A percentile compares a stretch with the other conserved stretches of the same genome.
These are phyloP conservation scores for Lethrus apterus DNA, from an alignment of 1,140 invertebrate genomes.

Conservation along the genomic window DNA sequence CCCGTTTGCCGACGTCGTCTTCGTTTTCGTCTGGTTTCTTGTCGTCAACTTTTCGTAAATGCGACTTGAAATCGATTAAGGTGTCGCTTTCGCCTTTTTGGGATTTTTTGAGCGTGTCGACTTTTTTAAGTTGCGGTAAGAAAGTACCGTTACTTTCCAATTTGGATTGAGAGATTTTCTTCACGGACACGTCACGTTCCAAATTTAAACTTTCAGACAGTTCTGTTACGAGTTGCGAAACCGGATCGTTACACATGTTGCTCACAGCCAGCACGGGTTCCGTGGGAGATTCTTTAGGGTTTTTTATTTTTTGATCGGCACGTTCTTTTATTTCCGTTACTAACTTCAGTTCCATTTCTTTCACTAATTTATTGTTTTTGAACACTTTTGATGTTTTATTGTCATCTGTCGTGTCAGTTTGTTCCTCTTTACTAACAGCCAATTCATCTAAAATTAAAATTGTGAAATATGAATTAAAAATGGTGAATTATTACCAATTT, in stretches of 20 bases:
- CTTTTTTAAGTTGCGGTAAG: slow-evolving; percentile 35
- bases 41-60: slow-evolving; percentile 71
- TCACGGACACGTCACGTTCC: slow-evolving; percentile 28
- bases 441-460: slow-evolving; percentile 6
- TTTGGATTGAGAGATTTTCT: slow-evolving; percentile 9
- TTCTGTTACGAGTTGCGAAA: slow-evolving; percentile 71
- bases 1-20: slow-evolving; percentile 36
- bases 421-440: not conserved
- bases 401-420: slow-evolving; percentile 19
- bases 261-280: slow-evolving; percentile 37
- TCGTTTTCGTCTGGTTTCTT: slow-evolving; percentile 39
- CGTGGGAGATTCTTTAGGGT: slow-evolving; percentile 45
- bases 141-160: slow-evolving; percentile 18
- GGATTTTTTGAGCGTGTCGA: slow-evolving; percentile 30
- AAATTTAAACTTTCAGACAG: slow-evolving; percentile 55
- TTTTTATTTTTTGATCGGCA: slow-evolving; percentile 56
- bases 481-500: slow-evolving; percentile 21
- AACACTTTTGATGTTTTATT: slow-evolving; percentile 39
- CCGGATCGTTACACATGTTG: slow-evolving; percentile 52
- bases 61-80: slow-evolving; percentile 79
- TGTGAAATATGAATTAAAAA: not conserved
- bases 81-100: slow-evolving; percentile 30
- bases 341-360: slow-evolving; percentile 74
- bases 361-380: slow-evolving; percentile 47
- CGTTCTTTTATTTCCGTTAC: slow-evolving; percentile 75